Base-by-base conservation (phyloP, 2,113 vertebrate genomes). In the Irena cyanogastra region DNA sequence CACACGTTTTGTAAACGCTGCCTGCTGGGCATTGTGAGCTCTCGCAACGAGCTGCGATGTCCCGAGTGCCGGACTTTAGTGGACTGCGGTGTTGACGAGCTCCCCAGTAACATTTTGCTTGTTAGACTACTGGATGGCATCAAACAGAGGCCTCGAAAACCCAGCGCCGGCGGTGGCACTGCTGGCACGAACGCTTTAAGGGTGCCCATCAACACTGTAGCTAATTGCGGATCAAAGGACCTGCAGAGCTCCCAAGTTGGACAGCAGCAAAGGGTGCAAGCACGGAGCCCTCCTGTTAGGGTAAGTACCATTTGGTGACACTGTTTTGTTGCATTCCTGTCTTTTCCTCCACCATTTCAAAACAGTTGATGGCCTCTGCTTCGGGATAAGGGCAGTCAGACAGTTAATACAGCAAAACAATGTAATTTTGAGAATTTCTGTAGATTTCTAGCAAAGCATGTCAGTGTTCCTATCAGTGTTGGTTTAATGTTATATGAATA, bases 1-100 rank as follows among this genome's bases (percentile, higher is more conserved):
- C 99, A 99, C 96, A 99, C 99, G 0, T 99, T 99, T 93, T 99
- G 99, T 95, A 99, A 99, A 30, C 98, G 99, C 21, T 99, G 99
- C 95, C 98, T 99, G 95, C 98, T 99, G 91, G 98, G 99, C 77
- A 99, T 99, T 24, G 98, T 99, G 31, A 99, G 98, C 66, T 99
- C 99, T 19, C 98, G 99, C 1, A 99, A 98, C 3, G 99, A 99
- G 97, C 98, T 99, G 87, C 98, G 99, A 39, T 99, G 99, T 95
- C 99, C 99, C 0, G 99, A 99, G 97, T 99, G 99, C 97, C 98
- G 99, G 94, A 99, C 99, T 44, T 97, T 99, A 30, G 99, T 99
- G 85, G 99, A 99, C 94, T 99, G 98, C 3, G 96, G 98, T 3
- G 99, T 99, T 31, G 99, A 99, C 3, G 99, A 99, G 65, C 99